Evolutionary conservation across 2,888 invertebrate species (phyloP).

Genomic region (Nesidiocoris tenuis): DNA sequence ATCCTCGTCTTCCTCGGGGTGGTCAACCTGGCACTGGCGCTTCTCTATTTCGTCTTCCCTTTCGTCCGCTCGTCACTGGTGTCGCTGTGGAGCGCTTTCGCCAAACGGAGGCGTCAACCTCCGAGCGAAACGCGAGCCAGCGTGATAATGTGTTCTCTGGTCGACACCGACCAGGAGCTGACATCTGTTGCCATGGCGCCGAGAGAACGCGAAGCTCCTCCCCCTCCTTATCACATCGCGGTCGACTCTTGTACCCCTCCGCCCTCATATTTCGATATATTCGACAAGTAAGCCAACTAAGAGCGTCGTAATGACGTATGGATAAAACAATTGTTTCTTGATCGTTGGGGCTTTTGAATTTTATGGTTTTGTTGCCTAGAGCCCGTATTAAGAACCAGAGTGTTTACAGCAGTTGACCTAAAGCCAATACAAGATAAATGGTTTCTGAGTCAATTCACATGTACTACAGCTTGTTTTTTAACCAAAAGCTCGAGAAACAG

Average conservation of each 20-base stretch:
- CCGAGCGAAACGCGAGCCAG: conserved; percentile 45
- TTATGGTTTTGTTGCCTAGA: too few relatives aligned
- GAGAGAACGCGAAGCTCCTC: conserved; percentile 57
- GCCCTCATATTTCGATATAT: conserved; percentile 62
- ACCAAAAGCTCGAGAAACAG: too few relatives aligned
- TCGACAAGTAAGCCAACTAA: conserved; percentile 17
- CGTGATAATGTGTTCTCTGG: conserved; percentile 53
- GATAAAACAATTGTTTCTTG: too few relatives aligned
- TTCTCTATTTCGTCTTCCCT: conserved; percentile 28
- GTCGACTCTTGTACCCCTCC: conserved; percentile 61
- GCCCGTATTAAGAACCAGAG: too few relatives aligned
- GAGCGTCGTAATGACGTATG: neutral
- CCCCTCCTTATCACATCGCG: conserved; percentile 83
- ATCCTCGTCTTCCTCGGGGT: conserved; percentile 37
- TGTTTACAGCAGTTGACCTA: too few relatives aligned
- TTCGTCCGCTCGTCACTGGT: conserved; percentile 3
- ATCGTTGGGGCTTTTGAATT: too few relatives aligned
- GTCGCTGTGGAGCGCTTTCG: conserved; percentile 14
- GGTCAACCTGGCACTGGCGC: conserved; percentile 21
- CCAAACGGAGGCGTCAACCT: conserved; percentile 46
- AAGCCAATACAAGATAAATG: too few relatives aligned
- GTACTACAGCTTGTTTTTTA: too few relatives aligned
- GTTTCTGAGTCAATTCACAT: too few relatives aligned
- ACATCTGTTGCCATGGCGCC: conserved; percentile 13
- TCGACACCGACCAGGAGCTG: conserved; percentile 50